These are phyloP conservation scores for Rhingia campestris DNA, from an alignment of 2,888 invertebrate genomes.

Conservation along the genomic window DNA sequence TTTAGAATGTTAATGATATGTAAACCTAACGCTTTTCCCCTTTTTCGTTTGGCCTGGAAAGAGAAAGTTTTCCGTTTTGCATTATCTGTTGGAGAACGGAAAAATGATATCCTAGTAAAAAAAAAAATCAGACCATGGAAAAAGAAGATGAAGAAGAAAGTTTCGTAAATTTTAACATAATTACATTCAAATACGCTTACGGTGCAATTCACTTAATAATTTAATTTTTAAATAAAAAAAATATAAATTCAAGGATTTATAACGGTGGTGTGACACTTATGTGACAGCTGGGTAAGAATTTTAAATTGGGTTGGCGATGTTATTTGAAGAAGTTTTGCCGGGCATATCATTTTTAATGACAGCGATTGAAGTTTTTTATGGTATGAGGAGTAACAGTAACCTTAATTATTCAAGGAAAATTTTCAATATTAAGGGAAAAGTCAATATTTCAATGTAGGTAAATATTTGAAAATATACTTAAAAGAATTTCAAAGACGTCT, in stretches of 20 bases:
- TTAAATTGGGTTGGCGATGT: neutral
- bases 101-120: slow-evolving; percentile 20
- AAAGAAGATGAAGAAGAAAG: slow-evolving; percentile 20
- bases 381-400: no score
- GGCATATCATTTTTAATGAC: no score
- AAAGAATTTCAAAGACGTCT: no score
- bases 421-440: no score
- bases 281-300: neutral
- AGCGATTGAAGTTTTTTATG: no score
- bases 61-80: slow-evolving; percentile 55
- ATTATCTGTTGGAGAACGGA: slow-evolving; percentile 10
- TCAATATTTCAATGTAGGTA: no score
- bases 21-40: slow-evolving; percentile 50
- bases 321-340: no score
- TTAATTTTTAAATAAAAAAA: slow-evolving; percentile 32
- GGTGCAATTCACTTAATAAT: slow-evolving; percentile 62
- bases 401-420: no score
- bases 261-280: neutral
- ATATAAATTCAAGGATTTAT: neutral
- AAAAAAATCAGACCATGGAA: slow-evolving; percentile 44
- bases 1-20: slow-evolving; percentile 70
- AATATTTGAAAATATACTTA: no score
- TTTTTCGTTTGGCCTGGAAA: slow-evolving; percentile 17
- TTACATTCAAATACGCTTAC: slow-evolving; percentile 64
- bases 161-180: slow-evolving; percentile 58